Evolutionary conservation across 1,140 invertebrate species (phyloP).

Genomic region (Triops longicaudatus): DNA sequence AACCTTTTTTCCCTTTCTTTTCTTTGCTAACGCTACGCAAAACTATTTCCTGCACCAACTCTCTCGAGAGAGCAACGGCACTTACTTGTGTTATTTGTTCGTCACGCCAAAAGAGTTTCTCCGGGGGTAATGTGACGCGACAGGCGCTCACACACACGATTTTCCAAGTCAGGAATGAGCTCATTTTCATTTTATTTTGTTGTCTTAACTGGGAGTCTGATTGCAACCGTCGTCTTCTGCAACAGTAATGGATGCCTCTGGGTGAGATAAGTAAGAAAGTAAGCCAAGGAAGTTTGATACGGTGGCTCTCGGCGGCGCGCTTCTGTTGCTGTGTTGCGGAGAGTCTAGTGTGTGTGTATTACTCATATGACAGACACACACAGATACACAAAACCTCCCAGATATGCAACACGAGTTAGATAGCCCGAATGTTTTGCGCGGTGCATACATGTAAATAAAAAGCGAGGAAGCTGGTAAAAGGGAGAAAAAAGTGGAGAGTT

Average conservation of each 20-base stretch:
- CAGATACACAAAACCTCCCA: background rate
- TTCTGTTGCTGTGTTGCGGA: background rate
- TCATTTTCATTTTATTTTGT: slow-evolving; percentile 10
- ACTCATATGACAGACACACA: slow-evolving; percentile 7
- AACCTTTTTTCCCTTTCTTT: background rate
- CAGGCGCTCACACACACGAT: background rate
- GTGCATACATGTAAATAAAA: slow-evolving; percentile 7
- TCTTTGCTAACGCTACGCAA: background rate
- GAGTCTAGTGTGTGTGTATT: background rate
- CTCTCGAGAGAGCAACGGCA: background rate
- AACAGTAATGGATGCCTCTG: slow-evolving; percentile 1
- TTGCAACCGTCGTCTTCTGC: background rate
- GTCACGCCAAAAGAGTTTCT: background rate
- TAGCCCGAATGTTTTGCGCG: slow-evolving; percentile 6
- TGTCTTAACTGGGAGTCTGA: background rate
- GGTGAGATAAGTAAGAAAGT: background rate
- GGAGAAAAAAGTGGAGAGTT: background rate
- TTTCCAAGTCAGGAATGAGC: background rate
- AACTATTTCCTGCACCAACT: background rate
- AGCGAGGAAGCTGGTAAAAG: background rate
- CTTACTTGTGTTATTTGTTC: background rate
- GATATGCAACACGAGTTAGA: background rate
- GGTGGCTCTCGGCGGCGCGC: background rate
- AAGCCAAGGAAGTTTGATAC: background rate
- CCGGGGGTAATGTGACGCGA: background rate